Conservation (phyloP, 2,797 vertebrate genomes). For the Molothrus ater region DNA sequence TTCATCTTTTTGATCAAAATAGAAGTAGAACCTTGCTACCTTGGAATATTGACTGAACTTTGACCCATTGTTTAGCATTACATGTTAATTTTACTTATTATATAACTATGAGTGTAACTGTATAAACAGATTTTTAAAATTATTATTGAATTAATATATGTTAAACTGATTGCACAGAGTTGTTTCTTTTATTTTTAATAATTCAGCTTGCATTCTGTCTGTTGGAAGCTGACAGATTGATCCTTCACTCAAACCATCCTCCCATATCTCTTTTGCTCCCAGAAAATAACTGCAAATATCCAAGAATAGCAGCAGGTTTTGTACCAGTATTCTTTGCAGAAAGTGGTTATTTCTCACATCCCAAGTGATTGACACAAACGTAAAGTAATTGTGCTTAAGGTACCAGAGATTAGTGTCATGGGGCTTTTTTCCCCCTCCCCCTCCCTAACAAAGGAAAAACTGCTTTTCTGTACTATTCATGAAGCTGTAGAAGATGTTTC, state of each 20-base stretch:
- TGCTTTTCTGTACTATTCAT: not conserved
- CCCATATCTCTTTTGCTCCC: not conserved
- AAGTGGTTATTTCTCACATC: conserved; percentile 28
- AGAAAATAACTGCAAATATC: not conserved
- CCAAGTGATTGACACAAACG: conserved; percentile 23
- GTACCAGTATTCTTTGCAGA: conserved; percentile 4
- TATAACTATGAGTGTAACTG: not conserved
- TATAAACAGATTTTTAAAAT: not conserved
- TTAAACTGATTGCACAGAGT: not conserved
- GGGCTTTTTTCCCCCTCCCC: not conserved
- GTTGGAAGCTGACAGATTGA: not conserved
- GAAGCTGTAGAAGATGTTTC: not conserved
- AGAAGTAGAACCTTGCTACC: not conserved
- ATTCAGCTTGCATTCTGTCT: not conserved
- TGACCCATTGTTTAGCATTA: not conserved
- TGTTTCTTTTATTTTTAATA: not conserved
- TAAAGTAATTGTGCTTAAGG: conserved; percentile 21
- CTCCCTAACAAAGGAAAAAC: not conserved
- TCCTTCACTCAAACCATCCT: not conserved
- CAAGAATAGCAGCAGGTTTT: conserved; percentile 14
- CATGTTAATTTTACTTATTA: not conserved
- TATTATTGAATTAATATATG: not conserved
- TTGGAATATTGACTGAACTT: not conserved
- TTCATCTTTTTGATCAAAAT: not conserved
- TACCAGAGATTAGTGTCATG: not conserved